Evolutionary conservation across 2,113 vertebrate species (phyloP), one percentile per base, ranked within the genome.

Genomic region (Narcine bancroftii): DNA sequence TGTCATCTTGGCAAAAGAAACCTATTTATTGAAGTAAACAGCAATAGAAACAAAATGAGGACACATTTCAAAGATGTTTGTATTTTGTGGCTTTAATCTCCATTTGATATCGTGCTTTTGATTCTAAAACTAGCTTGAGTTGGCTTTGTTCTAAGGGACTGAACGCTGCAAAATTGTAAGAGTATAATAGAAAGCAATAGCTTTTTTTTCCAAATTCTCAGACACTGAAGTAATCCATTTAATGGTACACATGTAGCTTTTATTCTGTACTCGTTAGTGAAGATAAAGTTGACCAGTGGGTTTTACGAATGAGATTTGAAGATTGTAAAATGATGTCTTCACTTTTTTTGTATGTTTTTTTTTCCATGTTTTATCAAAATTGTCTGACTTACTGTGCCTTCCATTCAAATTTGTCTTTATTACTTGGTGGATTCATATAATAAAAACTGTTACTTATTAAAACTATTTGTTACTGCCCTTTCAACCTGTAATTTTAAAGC

Each of bases 371-470:
- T 96, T 97, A 98, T 98, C 97, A 97, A 96, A 97, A 94, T 95
- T 96, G 98, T 99, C 42, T 89, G 60, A 89, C 97, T 99, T 97
- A 98, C 95, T 97, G 98, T 99, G 98, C 97, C 98, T 99, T 99
- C 98, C 97, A 97, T 97, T 97, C 96, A 96, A 96, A 98, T 97
- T 98, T 98, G 97, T 98, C 97, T 97, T 95, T 95, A 96, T 98
- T 98, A 98, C 97, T 98, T 98, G 96, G 97, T 98, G 96, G 96
- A 97, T 97, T 98, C 96, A 96, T 96, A 96, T 97, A 99, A 98
- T 97, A 97, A 97, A 99, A 97, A 63, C 42, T 69, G 66, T 91
- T 91, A 91, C 89, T 91, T 91, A 91, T 91, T 91, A 91, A 91
- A 45, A 33, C 45, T 33, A 29, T 13, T 69, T 91, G 89, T 47